These are phyloP conservation scores for Neotoxoptera formosana DNA, from an alignment of 1,140 invertebrate genomes.

Conservation along the genomic window DNA sequence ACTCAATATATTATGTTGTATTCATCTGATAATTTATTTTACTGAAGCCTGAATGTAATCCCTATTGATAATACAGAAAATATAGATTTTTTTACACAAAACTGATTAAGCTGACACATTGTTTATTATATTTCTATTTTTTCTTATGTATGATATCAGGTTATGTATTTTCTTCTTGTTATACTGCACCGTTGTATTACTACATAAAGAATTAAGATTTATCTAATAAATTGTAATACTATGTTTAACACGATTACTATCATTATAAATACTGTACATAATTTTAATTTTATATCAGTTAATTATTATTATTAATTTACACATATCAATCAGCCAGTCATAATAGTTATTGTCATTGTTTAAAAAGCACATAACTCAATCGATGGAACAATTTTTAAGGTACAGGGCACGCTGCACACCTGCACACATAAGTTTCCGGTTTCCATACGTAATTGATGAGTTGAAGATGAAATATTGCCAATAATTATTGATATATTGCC, in stretches of 20 bases:
- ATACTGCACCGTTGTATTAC: not conserved
- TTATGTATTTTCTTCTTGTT: not conserved
- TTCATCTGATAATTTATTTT: not conserved
- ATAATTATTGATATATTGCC: not conserved
- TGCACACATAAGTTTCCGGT: not conserved
- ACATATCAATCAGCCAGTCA: not conserved
- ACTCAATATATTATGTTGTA: not conserved
- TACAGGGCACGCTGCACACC: not conserved
- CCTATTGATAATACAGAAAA: not conserved
- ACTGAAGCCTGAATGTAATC: not conserved
- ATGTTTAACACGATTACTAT: not conserved
- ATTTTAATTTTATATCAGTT: not conserved
- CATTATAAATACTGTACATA: not conserved
- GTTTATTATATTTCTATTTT: not conserved
- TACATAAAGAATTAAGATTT: not conserved
- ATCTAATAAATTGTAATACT: not conserved
- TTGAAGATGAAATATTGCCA: not conserved
- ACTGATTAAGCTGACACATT: not conserved
- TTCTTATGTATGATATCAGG: not conserved
- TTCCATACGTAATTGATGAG: not conserved
- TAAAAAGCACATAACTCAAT: not conserved
- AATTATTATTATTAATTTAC: no score
- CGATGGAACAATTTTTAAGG: not conserved
- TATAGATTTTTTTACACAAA: not conserved
- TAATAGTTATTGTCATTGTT: not conserved